Conservation (phyloP, 2,113 vertebrate genomes). For the Ammodytes marinus region DNA sequence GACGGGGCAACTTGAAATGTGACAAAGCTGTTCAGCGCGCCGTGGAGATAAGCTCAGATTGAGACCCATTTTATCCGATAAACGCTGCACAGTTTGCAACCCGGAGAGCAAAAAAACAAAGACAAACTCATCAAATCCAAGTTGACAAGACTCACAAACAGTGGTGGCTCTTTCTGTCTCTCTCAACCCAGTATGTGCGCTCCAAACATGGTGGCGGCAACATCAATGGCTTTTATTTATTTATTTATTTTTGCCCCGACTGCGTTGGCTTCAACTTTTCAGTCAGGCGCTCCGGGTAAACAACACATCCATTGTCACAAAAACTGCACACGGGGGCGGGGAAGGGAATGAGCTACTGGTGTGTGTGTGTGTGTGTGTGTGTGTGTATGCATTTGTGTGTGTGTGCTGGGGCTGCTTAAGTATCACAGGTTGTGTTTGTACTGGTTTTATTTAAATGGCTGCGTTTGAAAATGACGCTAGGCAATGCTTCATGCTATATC, state of each 20-base stretch:
- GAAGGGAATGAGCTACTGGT: constrained; percentile 38
- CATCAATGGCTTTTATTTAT: constrained; percentile 52
- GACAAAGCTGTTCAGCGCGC: constrained; percentile 84
- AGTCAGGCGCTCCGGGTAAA: constrained; percentile 60
- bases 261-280: constrained; percentile 39
- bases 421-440: constrained; percentile 45
- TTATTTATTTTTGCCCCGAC: neutral
- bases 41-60: constrained; percentile 83
- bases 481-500: constrained; percentile 55
- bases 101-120: constrained; percentile 75
- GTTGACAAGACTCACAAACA: constrained; percentile 71
- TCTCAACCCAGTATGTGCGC: constrained; percentile 31
- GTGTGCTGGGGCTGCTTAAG: constrained; percentile 35
- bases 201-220: constrained; percentile 32
- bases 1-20: constrained; percentile 86
- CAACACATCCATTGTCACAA: constrained; percentile 60
- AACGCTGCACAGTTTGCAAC: constrained; percentile 71
- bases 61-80: constrained; percentile 79
- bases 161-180: constrained; percentile 51
- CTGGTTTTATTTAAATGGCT: constrained; percentile 51
- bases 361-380: constrained; percentile 34
- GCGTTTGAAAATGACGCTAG: constrained; percentile 53
- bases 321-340: constrained; percentile 35
- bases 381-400: constrained; percentile 20
- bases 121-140: constrained; percentile 78